phyloP scores from a whole-genome alignment of 2,113 vertebrate genomes.

The Condylura cristata region DNA sequence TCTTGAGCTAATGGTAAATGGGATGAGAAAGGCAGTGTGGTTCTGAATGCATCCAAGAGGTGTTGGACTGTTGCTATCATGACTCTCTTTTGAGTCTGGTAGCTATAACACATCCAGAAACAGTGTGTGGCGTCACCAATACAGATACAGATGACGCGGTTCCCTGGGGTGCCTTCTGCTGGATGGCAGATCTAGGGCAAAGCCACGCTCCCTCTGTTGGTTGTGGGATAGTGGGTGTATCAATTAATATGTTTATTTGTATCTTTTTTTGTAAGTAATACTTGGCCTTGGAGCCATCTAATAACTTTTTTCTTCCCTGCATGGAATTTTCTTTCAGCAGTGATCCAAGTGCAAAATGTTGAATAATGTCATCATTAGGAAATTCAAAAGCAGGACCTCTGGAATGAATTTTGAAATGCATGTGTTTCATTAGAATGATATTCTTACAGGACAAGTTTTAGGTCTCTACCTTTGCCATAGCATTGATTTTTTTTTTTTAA shows the following conservation, averaged over 20 bases:
- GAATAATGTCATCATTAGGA: slow-evolving; percentile 28
- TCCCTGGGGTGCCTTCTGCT: not conserved
- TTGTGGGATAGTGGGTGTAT: not conserved
- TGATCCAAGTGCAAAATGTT: not conserved
- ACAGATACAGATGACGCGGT: not conserved
- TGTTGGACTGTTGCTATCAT: not conserved
- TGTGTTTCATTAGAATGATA: slow-evolving; percentile 50
- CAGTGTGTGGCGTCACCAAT: not conserved
- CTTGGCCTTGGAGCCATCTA: not conserved
- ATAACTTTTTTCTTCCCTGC: not conserved
- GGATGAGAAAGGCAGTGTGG: not conserved
- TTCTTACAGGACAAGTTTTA: not conserved
- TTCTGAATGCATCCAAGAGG: not conserved
- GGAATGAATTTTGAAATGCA: slow-evolving; percentile 1
- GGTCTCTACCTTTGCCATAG: not conserved
- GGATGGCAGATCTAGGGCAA: not conserved
- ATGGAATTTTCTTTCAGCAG: not conserved
- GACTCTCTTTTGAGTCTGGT: not conserved
- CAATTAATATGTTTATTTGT: not conserved
- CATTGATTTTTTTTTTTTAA: not conserved
- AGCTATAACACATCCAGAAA: not conserved
- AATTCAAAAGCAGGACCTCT: not conserved
- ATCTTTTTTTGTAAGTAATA: not conserved
- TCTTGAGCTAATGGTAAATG: not conserved
- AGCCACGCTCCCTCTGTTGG: not conserved